Evolutionary conservation across 2,888 invertebrate genomes (phyloP), one percentile per base, ranked within the genome.

Genomic region (Poecilus cupreus): DNA sequence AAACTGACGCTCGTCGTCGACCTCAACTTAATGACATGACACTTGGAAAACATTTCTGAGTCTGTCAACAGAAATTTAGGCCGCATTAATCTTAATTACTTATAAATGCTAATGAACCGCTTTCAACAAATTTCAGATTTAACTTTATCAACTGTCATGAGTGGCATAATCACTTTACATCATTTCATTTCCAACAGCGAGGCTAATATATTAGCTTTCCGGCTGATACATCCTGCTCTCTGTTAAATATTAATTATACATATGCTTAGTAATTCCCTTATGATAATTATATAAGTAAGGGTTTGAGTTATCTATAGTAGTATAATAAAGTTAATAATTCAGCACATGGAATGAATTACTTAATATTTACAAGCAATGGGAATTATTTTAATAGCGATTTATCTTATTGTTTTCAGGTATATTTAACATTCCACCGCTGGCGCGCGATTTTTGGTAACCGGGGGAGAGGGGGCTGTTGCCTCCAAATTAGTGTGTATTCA

Each of bases 81-180:
- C 60, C n/a, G 60, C 60, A 60, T 60, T 60, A 60, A 60, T 60
- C 60, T 60, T 60, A 26, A 60, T 60, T 60, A 60, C 60, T 26
- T 60, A 60, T 60, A 60, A 60, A 60, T 60, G 26, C 60, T 60
- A 60, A 60, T 60, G 60, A 24, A 26, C 60, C 11, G 60, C 60
- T 60, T 24, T 60, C 60, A 60, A 24, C 32, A 60, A 24, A 60
- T 60, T 60, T 60, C 26, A 60, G 54, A 60, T 60, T 26, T 60
- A 60, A 60, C 26, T 24, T 22, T 26, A 60, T 60, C 26, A 60
- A 60, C 26, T 60, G 60, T 26, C 60, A 60, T 32, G 32, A 26
- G 22, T 11, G 5, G 22, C 13, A n/a, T 60, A 10, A 60, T 24
- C 13, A 60, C 57, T 60, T 24, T 26, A 18, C 54, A 18, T 43